Conservation (phyloP, 2,113 vertebrate genomes). For the Sprattus sprattus region DNA sequence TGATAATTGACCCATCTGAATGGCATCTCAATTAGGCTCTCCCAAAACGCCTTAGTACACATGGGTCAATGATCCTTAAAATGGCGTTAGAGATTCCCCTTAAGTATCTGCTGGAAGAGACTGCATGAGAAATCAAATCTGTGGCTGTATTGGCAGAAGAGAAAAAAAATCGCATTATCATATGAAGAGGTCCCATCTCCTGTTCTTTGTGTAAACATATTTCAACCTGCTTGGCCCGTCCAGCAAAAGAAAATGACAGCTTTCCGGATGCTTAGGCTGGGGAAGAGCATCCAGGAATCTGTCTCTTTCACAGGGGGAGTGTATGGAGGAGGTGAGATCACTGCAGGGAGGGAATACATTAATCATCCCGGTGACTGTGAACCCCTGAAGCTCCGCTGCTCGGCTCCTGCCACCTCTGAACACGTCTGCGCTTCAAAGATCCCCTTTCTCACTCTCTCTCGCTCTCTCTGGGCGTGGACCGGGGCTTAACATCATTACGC, state of each 20-base stretch:
- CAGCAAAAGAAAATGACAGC: background rate
- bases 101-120: background rate
- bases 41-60: background rate
- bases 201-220: background rate
- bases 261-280: constrained; percentile 5
- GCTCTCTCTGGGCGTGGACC: background rate
- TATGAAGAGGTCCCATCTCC: background rate
- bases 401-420: constrained; percentile 8
- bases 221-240: background rate
- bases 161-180: background rate
- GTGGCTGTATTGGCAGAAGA: background rate
- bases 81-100: background rate
- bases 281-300: constrained; percentile 40
- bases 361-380: constrained; percentile 45
- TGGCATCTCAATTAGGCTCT: background rate
- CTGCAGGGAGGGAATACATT: constrained; percentile 45
- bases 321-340: constrained; percentile 39
- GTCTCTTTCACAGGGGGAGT: constrained; percentile 36
- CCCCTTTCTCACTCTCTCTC: background rate
- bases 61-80: background rate
- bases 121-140: background rate
- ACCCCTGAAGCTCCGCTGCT: constrained; percentile 28
- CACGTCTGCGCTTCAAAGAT: constrained; percentile 15
- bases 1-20: background rate
- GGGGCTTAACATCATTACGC: constrained; percentile 63